A percentile compares a stretch with the other conserved stretches of the same genome.
Evolutionary conservation across 2,888 invertebrate genomes (phyloP).

Genomic region (Amphipyra berbera): DNA sequence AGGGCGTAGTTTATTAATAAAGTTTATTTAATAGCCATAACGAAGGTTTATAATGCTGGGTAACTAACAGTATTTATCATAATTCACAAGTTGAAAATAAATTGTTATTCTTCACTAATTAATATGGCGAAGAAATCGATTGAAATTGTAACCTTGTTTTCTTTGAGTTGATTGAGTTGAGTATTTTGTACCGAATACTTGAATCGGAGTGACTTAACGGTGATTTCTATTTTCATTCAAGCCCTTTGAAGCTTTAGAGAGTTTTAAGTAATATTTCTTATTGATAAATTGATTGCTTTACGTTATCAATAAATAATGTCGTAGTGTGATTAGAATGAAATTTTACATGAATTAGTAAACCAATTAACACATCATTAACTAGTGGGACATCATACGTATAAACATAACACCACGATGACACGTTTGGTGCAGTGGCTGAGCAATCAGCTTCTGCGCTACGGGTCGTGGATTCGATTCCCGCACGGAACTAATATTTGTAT

Average conservation of each 20-base stretch:
- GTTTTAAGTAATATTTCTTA: constrained; percentile 27
- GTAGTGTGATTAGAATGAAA: constrained; percentile 15
- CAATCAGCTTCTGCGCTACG: too few relatives aligned
- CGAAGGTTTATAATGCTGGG: constrained; percentile 59
- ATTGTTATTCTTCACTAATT: constrained; percentile 51
- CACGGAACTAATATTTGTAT: too few relatives aligned
- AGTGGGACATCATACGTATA: too few relatives aligned
- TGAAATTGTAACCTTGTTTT: constrained; percentile 47
- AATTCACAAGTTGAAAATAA: constrained; percentile 55
- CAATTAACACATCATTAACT: constrained; percentile 25
- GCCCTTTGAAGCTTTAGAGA: constrained; percentile 32
- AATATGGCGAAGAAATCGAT: constrained; percentile 48
- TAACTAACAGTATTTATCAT: constrained; percentile 61
- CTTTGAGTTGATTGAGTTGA: constrained; percentile 17
- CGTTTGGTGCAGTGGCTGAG: too few relatives aligned
- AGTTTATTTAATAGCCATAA: constrained; percentile 62
- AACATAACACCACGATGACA: too few relatives aligned
- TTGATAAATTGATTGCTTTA: constrained; percentile 38
- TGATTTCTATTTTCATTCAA: constrained; percentile 26
- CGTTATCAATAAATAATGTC: constrained; percentile 29
- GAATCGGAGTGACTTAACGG: constrained; percentile 27
- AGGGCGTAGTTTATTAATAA: constrained; percentile 62
- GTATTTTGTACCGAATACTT: constrained; percentile 27
- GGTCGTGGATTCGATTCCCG: too few relatives aligned
- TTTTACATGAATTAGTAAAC: constrained; percentile 40